Base-by-base conservation (phyloP, 1,140 invertebrate species). In the Cotesia glomerata region DNA sequence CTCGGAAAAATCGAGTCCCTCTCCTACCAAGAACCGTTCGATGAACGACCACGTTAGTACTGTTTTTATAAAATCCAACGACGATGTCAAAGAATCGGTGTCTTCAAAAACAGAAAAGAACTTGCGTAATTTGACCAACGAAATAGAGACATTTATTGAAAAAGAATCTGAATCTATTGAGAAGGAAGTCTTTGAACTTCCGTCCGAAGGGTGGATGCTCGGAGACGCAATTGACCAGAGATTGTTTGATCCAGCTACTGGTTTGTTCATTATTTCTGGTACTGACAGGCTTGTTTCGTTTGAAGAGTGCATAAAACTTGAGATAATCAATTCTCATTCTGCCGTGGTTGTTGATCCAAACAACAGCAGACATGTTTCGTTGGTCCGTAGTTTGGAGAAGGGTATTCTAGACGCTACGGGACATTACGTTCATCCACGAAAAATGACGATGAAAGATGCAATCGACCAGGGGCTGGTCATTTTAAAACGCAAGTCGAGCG, bases 271-370 rank as follows among this genome's bases (percentile, higher is more conserved):
- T 64, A 94, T 98, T 77, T 95, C 95, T 49, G 93, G 93, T 36
- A 95, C 95, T 1, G 94, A 96, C 82, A 90, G 94, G 78, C 85
- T 95, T 35, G 90, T 97, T 4, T 93, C 94, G 71, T 93, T 99
- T 76, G 90, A 95, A 84, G 95, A 97, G 85, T 97, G 96, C 77
- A 87, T 98, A 36, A 91, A 92, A 77, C 87, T 95, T 61, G 91
- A 94, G 79, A 93, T 98, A 9, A 94, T 98, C 54, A 93, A 97
- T 85, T 90, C 93, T 3, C 87, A 91, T 68, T 96, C 95, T 2
- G 94, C 93, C 32, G 81, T 90, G 32, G 94, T 96, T 7, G 85
- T 95, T 70, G 95, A 97, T 83, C 90, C 91, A 0, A 90, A 88
- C 73, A 92, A 90, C 58, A 90, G 90, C 64, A 89, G 92, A 77